Evolutionary conservation across 2,113 vertebrate species (phyloP), one percentile per base, ranked within the genome.

Genomic region (Menura novaehollandiae): DNA sequence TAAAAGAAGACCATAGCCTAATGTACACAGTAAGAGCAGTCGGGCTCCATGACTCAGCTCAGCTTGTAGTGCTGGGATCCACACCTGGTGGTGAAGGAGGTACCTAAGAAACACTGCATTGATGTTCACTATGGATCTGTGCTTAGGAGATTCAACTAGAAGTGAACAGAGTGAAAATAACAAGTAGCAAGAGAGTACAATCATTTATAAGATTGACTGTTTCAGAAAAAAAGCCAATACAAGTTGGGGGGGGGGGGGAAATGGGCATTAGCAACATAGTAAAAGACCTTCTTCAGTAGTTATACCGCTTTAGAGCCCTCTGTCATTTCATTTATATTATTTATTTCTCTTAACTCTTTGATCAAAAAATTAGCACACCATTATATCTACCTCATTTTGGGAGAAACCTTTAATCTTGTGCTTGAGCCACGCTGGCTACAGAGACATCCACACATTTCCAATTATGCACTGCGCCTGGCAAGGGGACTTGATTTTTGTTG

Each of bases 231-330:
- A 76, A 51, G 1, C 2, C 19, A 58, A 19, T 75, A 90, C 4
- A 46, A 15, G 30, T 9, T 43, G 1, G 10, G 39, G 6, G 0
- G 1, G 10, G 39, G 6, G 4, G 4, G 4, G 7, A 53, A 86
- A 44, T 27, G 6, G 24, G 17, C 10, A 44, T 52, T 62, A 83
- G 5, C 24, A 74, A 37, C 18, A 64, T 5, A 47, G 4, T 47
- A 60, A 88, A 82, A 24, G 4, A 59, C 1, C 23, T 76, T 49
- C 11, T 74, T 89, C 12, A 35, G 51, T 68, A 66, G 9, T 58
- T 83, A 28, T 20, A 33, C 2, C 2, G 4, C 4, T 69, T 76
- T 76, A 76, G 21, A 88, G 2, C 1, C 3, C 9, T 22, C 16
- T 68, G 28, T 37, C 3, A 52, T 85, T 93, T 58, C 15, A 37